Conservation (phyloP, 2,888 invertebrate genomes). For the Plebejus anna region DNA sequence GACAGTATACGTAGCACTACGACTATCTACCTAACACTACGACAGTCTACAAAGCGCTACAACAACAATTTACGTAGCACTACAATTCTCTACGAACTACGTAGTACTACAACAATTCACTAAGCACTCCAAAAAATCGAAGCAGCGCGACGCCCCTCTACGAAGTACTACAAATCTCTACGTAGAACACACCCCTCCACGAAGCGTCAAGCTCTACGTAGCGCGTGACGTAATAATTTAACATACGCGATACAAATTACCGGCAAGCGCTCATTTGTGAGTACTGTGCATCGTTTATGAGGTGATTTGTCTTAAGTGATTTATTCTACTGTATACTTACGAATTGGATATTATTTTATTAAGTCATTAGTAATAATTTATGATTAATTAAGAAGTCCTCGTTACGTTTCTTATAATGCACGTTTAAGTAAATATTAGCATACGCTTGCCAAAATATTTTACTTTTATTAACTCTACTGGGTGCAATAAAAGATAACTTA, state of each 20-base stretch:
- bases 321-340: constrained; percentile 11
- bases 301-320: constrained; percentile 23
- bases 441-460: no score
- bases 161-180: neutral
- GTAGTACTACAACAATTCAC: neutral
- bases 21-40: neutral
- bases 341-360: neutral
- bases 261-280: constrained; percentile 15
- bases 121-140: neutral
- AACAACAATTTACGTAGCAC: neutral
- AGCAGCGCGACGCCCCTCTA: neutral
- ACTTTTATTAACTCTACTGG: no score
- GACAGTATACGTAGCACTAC: neutral
- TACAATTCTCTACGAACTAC: neutral
- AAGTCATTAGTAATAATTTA: neutral
- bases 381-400: neutral
- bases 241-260: constrained; percentile 12
- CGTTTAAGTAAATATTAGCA: no score
- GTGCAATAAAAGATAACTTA: no score
- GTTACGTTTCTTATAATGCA: neutral
- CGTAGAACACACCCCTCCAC: neutral
- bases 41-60: neutral
- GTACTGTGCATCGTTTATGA: constrained; percentile 13
- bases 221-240: constrained; percentile 16
- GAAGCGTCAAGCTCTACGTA: neutral